These are phyloP conservation scores for Drosophila carrolli DNA, from an alignment of 1,140 invertebrate species.

Conservation along the genomic window DNA sequence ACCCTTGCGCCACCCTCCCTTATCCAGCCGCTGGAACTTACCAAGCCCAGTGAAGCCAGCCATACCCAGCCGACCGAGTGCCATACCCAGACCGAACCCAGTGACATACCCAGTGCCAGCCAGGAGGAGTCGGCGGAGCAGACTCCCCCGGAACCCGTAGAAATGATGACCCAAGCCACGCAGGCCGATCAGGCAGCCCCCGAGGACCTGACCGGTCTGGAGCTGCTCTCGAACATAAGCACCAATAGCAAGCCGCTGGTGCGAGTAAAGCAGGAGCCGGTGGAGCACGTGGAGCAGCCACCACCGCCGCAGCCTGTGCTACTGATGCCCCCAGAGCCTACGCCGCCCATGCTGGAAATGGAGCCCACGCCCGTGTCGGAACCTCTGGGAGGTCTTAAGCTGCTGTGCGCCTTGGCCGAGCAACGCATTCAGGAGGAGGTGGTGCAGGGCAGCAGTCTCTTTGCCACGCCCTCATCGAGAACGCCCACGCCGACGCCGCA, in stretches of 20 bases:
- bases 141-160: conserved; percentile 16
- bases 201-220: conserved; percentile 91
- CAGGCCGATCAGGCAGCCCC: conserved; percentile 47
- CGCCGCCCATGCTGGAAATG: conserved; percentile 72
- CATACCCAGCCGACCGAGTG: conserved; percentile 66
- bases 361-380: conserved; percentile 78
- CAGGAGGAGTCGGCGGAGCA: conserved; percentile 45
- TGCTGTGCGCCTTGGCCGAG: conserved; percentile 93
- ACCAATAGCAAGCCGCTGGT: conserved; percentile 85
- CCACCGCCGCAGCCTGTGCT: conserved; percentile 54
- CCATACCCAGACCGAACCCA: conserved; percentile 73
- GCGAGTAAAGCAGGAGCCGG: conserved; percentile 80
- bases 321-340: conserved; percentile 36
- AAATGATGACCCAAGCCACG: conserved; percentile 17
- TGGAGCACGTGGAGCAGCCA: conserved; percentile 60
- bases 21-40: conserved; percentile 72
- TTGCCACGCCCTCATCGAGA: conserved; percentile 67
- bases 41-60: conserved; percentile 70
- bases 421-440: conserved; percentile 92
- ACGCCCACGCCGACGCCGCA: conserved; percentile 49
- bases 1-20: conserved; percentile 6
- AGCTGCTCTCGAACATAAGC: conserved; percentile 91
- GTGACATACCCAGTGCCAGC: conserved; percentile 67
- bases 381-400: conserved; percentile 89
- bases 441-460: conserved; percentile 70